Evolutionary conservation across 2,113 vertebrate genomes (phyloP).

Genomic region (Amia ocellicauda): DNA sequence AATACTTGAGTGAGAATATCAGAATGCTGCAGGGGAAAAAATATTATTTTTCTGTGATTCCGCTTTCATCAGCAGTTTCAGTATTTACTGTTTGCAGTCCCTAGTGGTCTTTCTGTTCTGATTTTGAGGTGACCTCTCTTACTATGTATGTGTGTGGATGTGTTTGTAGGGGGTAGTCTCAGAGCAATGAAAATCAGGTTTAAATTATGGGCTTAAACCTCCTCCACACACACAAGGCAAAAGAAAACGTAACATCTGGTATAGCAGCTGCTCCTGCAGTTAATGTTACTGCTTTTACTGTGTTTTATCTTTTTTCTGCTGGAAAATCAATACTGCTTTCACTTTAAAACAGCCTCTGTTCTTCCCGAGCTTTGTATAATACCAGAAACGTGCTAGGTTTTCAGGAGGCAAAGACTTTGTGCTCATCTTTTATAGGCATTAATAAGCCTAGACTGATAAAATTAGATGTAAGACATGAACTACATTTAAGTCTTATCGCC

Average conservation of each 20-base stretch:
- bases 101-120: no score
- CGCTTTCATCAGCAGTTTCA: no score
- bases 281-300: constrained; percentile 39
- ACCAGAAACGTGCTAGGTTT: no score
- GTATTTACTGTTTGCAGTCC: no score
- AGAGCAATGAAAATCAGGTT: no score
- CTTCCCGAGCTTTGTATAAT: neutral
- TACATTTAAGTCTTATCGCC: neutral
- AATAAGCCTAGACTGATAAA: neutral
- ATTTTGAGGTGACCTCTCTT: no score
- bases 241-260: constrained; percentile 20
- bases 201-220: no score
- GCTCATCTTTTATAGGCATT: constrained; percentile 1
- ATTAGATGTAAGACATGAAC: neutral
- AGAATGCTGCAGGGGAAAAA: neutral
- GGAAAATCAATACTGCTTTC: constrained; percentile 38
- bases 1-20: neutral
- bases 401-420: no score
- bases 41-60: no score
- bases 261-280: constrained; percentile 27
- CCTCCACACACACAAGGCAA: no score
- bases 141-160: no score
- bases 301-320: neutral
- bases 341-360: neutral
- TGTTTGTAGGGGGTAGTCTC: no score